Evolutionary conservation across 1,140 invertebrate genomes (phyloP).

Genomic region (Epicauta chinensis): DNA sequence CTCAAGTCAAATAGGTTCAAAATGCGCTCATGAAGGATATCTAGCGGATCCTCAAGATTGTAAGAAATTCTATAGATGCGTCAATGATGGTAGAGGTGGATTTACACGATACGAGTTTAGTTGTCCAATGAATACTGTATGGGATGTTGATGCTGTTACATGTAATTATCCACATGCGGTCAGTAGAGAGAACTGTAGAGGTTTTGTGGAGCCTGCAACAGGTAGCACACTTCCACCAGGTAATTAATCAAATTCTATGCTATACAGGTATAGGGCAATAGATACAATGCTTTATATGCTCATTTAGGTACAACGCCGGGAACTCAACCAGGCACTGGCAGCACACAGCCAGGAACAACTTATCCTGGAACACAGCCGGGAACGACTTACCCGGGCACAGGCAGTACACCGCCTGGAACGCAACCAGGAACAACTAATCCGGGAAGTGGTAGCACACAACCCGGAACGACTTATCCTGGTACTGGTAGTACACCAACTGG

Average conservation of each 20-base stretch:
- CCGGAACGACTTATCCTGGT: constrained; percentile 30
- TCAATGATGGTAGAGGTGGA: constrained; percentile 44
- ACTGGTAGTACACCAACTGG: constrained; percentile 25
- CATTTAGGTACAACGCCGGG: constrained; percentile 23
- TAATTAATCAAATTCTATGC: background rate
- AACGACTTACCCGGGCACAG: constrained; percentile 32
- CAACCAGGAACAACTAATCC: background rate
- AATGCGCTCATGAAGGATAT: constrained; percentile 53
- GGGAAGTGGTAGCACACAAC: constrained; percentile 1
- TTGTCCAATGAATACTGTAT: constrained; percentile 64
- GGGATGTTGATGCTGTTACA: constrained; percentile 53
- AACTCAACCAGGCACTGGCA: constrained; percentile 2
- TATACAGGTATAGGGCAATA: constrained; percentile 5
- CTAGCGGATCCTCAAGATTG: constrained; percentile 62
- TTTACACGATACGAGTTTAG: constrained; percentile 60
- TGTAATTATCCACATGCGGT: constrained; percentile 47
- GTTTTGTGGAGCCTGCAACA: background rate
- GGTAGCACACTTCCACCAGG: background rate
- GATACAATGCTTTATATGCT: constrained; percentile 28
- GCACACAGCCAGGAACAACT: background rate
- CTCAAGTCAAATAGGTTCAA: constrained; percentile 17
- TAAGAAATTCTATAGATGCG: constrained; percentile 72
- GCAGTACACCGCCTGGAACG: constrained; percentile 21
- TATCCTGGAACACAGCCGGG: constrained; percentile 6
- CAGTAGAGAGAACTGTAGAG: constrained; percentile 26